These are phyloP conservation scores for Drosophila putrida DNA, from an alignment of 2,888 invertebrate genomes.

Conservation along the genomic window DNA sequence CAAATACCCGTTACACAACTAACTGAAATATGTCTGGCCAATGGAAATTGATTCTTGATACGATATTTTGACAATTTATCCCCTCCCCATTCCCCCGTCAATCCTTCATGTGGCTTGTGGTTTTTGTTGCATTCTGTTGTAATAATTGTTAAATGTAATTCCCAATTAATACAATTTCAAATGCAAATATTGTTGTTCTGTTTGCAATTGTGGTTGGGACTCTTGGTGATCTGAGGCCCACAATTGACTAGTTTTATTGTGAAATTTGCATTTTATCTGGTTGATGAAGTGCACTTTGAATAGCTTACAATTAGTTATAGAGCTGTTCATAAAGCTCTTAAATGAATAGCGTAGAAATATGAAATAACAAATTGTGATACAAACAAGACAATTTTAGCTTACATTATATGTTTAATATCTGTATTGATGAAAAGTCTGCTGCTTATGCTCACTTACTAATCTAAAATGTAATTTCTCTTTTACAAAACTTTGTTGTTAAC, in stretches of 20 bases:
- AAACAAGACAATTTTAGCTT: too few relatives aligned
- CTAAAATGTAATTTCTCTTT: too few relatives aligned
- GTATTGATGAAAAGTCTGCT: too few relatives aligned
- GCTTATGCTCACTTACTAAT: too few relatives aligned
- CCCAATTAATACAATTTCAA: conserved; percentile 57
- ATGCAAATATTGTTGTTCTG: conserved; percentile 32
- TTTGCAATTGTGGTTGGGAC: conserved; percentile 34
- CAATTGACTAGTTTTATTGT: conserved; percentile 44
- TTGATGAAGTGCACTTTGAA: conserved; percentile 11
- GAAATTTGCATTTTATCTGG: conserved; percentile 1
- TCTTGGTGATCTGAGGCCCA: conserved; percentile 24
- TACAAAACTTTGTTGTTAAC: too few relatives aligned
- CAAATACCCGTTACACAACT: conserved; percentile 44
- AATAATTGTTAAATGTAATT: conserved; percentile 57
- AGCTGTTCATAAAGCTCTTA: not conserved
- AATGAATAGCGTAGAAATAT: not conserved
- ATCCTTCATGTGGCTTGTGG: conserved; percentile 41
- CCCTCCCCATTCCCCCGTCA: not conserved
- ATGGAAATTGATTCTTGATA: conserved; percentile 51
- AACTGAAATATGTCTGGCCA: conserved; percentile 38
- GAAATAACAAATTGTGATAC: not conserved
- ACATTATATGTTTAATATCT: too few relatives aligned
- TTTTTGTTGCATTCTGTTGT: conserved; percentile 23
- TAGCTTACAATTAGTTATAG: not conserved
- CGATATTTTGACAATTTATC: conserved; percentile 28